Evolutionary conservation across 2,888 invertebrate genomes (phyloP), one percentile per base, ranked within the genome.

Genomic region (Heteropelma amictum): DNA sequence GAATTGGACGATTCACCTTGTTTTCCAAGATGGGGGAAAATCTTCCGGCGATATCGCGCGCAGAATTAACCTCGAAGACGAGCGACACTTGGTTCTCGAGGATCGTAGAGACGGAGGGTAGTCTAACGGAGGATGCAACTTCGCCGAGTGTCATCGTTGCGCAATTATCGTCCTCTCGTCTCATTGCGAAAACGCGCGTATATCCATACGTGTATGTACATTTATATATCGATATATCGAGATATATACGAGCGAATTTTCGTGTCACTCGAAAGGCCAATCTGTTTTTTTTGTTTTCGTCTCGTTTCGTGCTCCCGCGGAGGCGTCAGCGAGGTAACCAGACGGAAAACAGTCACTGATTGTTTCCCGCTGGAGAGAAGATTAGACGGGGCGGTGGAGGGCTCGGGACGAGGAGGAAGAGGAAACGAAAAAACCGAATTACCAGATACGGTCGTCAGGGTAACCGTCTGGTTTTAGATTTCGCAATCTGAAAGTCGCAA

Each of bases 361-460:
- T 54, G 47, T 58, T 67, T 67, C 21, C 60, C 72, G 47, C 49
- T 64, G 30, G 56, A 56, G 53, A 35, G 53, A 47, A 30, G 30
- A 42, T n/a, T 61, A 35, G 63, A 40, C n/a, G 28, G 19, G 26
- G 23, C n/a, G n/a, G n/a, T n/a, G n/a, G n/a, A n/a, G n/a, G n/a
- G n/a, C n/a, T n/a, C n/a, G n/a, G n/a, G n/a, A n/a, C n/a, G n/a
- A 14, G 54, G 54, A 26, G 40, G 56, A 67, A 60, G 45, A 68
- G 12, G 10, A 3, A 5, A 30, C 6, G 10, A 33, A 56, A 49
- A 61, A 61, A 33, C 14, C 26, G 7, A 64, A 75, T 49, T 64
- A 51, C 54, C 17, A 64, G 74, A 75, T 75, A 70, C 42, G 54
- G 74, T 75, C 38, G 74, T 61, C 74, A 75, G 65, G 74, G 74